Conservation (phyloP, 92 coral and sea anemone species). For the Palythoa heliodiscus region DNA sequence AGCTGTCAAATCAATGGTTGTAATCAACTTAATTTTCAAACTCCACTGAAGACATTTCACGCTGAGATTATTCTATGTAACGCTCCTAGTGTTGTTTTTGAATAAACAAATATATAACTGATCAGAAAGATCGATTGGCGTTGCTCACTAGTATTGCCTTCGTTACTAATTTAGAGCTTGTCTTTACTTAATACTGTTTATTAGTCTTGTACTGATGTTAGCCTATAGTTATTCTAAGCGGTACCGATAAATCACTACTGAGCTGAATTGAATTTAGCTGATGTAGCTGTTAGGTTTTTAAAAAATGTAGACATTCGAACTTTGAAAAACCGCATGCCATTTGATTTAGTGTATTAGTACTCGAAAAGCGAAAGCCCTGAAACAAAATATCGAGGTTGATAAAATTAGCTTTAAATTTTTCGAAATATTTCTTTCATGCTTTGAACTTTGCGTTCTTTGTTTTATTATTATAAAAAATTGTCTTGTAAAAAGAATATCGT, state of each 20-base stretch:
- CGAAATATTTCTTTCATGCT: not conserved
- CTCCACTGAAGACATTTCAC: not conserved
- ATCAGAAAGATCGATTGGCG: not conserved
- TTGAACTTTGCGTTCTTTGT: not conserved
- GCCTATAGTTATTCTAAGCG: not conserved
- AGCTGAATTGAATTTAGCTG: not conserved
- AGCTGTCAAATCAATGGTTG: not conserved
- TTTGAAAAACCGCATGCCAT: too few species aligned
- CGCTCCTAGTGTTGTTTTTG: not conserved
- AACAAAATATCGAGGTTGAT: not conserved
- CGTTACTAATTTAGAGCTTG: not conserved
- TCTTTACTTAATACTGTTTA: not conserved
- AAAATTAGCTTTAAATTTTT: not conserved
- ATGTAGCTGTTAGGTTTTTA: not conserved
- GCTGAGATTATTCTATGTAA: not conserved
- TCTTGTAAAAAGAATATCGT: not conserved
- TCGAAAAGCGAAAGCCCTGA: not conserved
- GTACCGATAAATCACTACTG: not conserved
- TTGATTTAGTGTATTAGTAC: not conserved
- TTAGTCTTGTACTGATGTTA: not conserved
- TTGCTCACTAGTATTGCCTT: not conserved
- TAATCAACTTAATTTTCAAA: not conserved
- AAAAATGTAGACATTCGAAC: not conserved
- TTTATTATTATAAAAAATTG: too few species aligned
- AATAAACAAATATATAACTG: not conserved